Conservation (phyloP, 2,113 vertebrate genomes). For the Paedocypris sp. region DNA sequence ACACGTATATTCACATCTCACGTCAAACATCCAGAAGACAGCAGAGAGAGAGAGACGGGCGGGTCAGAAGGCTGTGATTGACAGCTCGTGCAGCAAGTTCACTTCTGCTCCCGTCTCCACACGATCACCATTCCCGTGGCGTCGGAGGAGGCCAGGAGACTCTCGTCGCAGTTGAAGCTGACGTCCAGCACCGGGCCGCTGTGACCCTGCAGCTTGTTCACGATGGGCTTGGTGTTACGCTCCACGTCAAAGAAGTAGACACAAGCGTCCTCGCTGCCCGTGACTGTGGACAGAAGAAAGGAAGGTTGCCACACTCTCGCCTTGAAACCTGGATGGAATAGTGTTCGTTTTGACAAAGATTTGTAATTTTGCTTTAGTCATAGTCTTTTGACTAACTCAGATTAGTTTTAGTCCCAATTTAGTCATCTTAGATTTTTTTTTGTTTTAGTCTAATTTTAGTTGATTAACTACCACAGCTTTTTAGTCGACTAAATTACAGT, state of each 20-base stretch:
- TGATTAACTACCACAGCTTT: no score
- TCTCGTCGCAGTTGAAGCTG: conserved; percentile 94
- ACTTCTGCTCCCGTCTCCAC: conserved; percentile 89
- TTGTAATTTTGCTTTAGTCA: no score
- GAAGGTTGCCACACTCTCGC: not conserved
- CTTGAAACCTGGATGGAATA: no score
- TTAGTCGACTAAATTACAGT: no score
- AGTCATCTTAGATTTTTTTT: no score
- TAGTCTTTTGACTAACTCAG: no score
- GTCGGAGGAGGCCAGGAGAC: conserved; percentile 83
- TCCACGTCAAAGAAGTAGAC: conserved; percentile 94
- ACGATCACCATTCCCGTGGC: conserved; percentile 88
- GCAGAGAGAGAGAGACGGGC: conserved; percentile 1
- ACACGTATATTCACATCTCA: conserved; percentile 3
- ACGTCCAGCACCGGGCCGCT: conserved; percentile 80
- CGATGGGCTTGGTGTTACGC: conserved; percentile 78
- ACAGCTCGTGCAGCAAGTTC: no score
- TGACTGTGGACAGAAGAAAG: conserved; percentile 58
- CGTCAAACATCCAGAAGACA: conserved; percentile 12
- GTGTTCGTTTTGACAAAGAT: no score
- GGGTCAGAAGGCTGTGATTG: no score
- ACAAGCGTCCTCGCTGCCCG: conserved; percentile 83
- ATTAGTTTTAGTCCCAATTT: no score
- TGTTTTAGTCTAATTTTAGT: no score
- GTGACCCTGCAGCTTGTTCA: conserved; percentile 90